Evolutionary conservation across 2,113 vertebrate species (phyloP).

Genomic region (Passer montanus): DNA sequence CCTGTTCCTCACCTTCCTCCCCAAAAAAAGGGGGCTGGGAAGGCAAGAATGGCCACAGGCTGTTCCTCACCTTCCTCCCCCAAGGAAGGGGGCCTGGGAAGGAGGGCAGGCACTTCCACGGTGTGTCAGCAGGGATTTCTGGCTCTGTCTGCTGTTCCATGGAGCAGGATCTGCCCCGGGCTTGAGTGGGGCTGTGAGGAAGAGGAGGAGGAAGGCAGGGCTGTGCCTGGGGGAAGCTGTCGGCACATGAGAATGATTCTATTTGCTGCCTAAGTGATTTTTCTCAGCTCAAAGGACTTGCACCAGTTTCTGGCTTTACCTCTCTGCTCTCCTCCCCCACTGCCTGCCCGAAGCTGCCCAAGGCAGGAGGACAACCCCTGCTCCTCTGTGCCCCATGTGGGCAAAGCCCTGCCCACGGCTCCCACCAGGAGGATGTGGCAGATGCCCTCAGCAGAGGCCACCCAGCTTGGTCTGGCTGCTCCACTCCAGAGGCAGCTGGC

Average conservation of each 20-base stretch:
- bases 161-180: neutral
- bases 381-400: neutral
- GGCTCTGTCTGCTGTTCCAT: neutral
- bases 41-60: neutral
- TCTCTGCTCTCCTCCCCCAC: neutral
- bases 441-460: neutral
- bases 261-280: neutral
- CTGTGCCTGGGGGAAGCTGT: neutral
- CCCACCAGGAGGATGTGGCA: neutral
- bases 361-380: neutral
- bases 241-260: fast-evolving
- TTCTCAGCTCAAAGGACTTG: neutral
- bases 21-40: neutral
- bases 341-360: neutral
- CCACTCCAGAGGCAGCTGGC: neutral
- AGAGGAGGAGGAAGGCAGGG: neutral
- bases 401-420: neutral
- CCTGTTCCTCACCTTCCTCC: neutral
- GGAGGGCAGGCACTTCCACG: neutral
- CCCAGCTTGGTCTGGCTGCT: neutral
- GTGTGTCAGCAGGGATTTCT: neutral
- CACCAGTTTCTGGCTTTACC: neutral
- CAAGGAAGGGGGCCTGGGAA: neutral
- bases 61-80: neutral
- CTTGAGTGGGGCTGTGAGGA: fast-evolving